phyloP scores from a whole-genome alignment of 2,113 vertebrate species.

The Zapornia atra region DNA sequence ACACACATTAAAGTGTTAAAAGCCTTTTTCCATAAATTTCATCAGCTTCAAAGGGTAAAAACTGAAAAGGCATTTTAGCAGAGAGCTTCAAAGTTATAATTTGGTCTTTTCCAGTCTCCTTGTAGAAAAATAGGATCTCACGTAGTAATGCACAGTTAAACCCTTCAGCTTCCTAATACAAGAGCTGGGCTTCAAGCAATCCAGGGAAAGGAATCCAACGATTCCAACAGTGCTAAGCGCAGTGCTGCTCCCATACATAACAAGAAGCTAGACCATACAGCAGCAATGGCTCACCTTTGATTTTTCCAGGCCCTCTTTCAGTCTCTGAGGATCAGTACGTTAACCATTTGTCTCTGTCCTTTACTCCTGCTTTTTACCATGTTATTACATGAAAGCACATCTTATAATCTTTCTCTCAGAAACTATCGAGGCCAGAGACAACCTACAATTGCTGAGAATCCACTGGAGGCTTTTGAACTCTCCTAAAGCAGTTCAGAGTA shows the following conservation, averaged over 20 bases:
- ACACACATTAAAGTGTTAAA: neutral
- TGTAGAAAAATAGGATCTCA: neutral
- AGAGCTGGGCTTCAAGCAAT: neutral
- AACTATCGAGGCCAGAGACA: neutral
- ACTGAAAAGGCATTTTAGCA: neutral
- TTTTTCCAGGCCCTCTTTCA: neutral
- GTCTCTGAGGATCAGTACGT: neutral
- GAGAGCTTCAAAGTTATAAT: neutral
- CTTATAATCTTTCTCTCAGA: neutral
- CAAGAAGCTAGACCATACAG: neutral
- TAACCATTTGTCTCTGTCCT: neutral
- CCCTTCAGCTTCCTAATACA: neutral
- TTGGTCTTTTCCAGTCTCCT: neutral
- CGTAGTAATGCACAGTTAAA: neutral
- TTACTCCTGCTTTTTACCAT: neutral
- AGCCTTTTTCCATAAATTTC: neutral
- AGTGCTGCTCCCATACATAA: neutral
- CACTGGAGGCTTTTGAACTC: neutral
- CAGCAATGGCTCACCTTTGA: neutral
- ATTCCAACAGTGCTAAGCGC: neutral
- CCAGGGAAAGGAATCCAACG: neutral
- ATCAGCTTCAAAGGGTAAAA: neutral
- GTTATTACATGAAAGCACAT: conserved; percentile 13
- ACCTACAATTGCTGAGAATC: neutral
- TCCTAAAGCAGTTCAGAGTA: neutral